These are phyloP conservation scores for Eurosta solidaginis DNA, from an alignment of 1,140 invertebrate genomes.

Conservation along the genomic window DNA sequence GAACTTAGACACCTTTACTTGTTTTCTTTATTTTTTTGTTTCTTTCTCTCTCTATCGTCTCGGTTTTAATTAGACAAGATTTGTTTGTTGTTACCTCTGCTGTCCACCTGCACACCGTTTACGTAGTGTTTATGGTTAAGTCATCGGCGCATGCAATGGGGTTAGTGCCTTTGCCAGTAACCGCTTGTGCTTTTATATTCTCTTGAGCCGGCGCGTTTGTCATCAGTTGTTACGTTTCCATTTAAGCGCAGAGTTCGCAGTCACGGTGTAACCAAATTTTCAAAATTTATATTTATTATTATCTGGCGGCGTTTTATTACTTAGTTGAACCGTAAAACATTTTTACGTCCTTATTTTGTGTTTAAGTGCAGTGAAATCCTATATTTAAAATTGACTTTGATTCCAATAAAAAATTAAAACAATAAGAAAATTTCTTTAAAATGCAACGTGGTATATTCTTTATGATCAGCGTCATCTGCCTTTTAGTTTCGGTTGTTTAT, in stretches of 20 bases:
- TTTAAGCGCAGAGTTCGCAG: conserved; percentile 6
- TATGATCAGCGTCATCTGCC: background rate
- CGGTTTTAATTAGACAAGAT: background rate
- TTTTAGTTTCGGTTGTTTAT: background rate
- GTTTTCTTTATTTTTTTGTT: background rate
- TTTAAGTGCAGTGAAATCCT: background rate
- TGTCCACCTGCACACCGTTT: background rate
- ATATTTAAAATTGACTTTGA: background rate
- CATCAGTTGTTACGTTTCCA: conserved; percentile 14
- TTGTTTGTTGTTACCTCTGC: background rate
- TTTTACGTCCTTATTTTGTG: background rate
- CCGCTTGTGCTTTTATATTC: conserved; percentile 15
- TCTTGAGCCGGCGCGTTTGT: background rate
- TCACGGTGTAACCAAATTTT: background rate
- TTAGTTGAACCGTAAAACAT: too few relatives aligned
- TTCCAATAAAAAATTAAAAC: background rate
- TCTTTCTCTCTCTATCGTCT: background rate
- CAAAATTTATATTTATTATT: background rate
- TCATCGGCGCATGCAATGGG: background rate
- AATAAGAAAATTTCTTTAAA: background rate
- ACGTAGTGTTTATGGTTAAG: background rate
- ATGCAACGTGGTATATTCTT: background rate
- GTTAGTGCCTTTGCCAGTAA: background rate
- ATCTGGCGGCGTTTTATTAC: background rate
- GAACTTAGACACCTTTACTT: too few relatives aligned